Evolutionary conservation across 2,888 invertebrate genomes (phyloP).

Genomic region (Nasonovia ribisnigri): DNA sequence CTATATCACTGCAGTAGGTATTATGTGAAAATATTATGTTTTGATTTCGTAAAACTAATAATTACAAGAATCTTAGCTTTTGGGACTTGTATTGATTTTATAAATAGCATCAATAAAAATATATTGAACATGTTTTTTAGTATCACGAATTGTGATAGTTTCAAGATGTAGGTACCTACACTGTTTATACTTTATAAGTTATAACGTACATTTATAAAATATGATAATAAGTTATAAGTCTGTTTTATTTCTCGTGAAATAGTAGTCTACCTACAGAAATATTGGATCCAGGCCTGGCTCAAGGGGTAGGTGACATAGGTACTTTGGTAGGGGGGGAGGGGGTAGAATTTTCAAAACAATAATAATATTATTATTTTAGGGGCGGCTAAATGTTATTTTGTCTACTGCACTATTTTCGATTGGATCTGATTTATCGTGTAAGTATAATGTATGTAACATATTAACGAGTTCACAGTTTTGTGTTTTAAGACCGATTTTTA

Average conservation of each 20-base stretch:
- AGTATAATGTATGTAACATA: background rate
- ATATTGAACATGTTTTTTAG: background rate
- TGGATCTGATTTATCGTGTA: background rate
- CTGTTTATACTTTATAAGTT: background rate
- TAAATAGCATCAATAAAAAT: slow-evolving; percentile 1
- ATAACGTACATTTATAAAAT: background rate
- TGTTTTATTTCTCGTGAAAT: background rate
- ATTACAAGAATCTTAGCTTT: background rate
- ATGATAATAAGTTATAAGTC: background rate
- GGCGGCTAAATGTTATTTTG: too few species aligned
- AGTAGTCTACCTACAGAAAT: background rate
- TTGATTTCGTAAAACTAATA: background rate
- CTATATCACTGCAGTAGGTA: background rate
- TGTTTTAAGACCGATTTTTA: background rate
- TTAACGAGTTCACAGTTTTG: background rate
- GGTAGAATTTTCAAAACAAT: too few species aligned
- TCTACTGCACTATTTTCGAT: too few species aligned
- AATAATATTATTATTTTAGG: too few species aligned
- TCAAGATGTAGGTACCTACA: background rate
- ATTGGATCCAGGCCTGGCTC: too few species aligned
- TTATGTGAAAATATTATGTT: background rate
- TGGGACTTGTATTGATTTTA: background rate
- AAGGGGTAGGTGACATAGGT: too few species aligned
- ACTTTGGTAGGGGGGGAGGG: too few species aligned
- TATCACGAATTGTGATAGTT: background rate